phyloP scores from a whole-genome alignment of 2,113 vertebrate genomes.

The Anser brachyrhynchus region DNA sequence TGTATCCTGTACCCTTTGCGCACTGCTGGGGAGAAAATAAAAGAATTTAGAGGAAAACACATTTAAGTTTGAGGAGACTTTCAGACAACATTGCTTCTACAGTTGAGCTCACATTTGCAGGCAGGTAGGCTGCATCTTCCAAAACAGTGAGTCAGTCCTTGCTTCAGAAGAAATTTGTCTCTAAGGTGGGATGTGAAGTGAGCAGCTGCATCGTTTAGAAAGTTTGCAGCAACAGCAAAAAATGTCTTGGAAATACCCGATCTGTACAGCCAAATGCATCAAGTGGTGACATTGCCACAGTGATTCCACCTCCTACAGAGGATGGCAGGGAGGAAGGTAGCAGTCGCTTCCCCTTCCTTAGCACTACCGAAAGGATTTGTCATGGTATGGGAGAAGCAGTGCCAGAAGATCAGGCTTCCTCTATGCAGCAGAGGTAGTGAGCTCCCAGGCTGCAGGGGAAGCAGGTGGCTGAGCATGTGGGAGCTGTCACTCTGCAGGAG shows the following conservation, averaged over 20 bases:
- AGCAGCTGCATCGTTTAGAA: background rate
- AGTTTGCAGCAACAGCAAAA: slow-evolving; percentile 18
- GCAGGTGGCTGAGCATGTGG: slow-evolving; percentile 17
- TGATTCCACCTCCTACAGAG: slow-evolving; percentile 2
- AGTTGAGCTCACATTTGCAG: background rate
- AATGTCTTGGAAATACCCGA: background rate
- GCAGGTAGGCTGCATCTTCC: slow-evolving; percentile 17
- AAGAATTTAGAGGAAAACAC: background rate
- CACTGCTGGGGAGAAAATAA: slow-evolving; percentile 73
- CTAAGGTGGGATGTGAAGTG: background rate
- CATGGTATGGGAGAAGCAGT: background rate
- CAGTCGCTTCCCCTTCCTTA: slow-evolving; percentile 18
- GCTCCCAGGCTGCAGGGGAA: background rate
- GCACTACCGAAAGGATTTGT: background rate
- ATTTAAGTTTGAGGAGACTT: background rate
- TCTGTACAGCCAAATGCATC: background rate
- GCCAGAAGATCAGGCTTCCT: background rate
- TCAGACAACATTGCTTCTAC: background rate
- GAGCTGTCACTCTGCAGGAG: background rate
- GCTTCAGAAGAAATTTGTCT: background rate
- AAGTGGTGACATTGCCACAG: background rate
- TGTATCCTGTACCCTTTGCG: slow-evolving; percentile 91
- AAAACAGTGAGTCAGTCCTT: slow-evolving; percentile 45
- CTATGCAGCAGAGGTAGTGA: background rate
- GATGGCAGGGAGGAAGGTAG: background rate